Base-by-base conservation (phyloP, 2,797 vertebrate species). In the Podargus strigoides region DNA sequence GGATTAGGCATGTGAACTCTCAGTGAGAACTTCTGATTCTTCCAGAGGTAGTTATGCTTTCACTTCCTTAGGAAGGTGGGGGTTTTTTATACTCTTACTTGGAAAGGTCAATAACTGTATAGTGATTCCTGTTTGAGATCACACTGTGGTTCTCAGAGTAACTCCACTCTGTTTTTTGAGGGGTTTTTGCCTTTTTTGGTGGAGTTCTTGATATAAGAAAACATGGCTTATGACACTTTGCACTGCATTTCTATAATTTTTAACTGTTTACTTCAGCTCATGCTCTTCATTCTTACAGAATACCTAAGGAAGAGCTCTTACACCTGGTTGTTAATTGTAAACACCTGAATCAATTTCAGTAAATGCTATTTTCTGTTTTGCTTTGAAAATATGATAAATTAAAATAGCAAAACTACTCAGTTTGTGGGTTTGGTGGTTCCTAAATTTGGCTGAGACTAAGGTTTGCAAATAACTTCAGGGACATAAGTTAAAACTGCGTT, bases 1-100 rank as follows among this genome's bases (percentile, higher is more conserved):
- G 89, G 47, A 96, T 90, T 87, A 96, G 74, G 70, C 85, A 88
- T 86, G 89, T 1, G 0, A 88, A 64, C 44, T 93, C 47, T 75
- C 67, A 91, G 63, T 80, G 63, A 96, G 76, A 93, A 90, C 32
- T 66, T 84, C 24, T 78, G 36, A 66, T 89, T 93, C 89, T 73
- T 93, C 32, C 37, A 87, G 87, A 76, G 67, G 64, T 79, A 70
- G 76, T 67, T 92, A 80, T 39, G 32, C 72, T 79, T 94, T n/a
- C 27, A 14, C 37, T 93, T 93, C 42, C 47, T 81, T 36, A 30
- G 34, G 26, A 91, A 50, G 4, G 14, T 78, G 41, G 21, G 1
- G 0, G 2, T 62, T 89, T 63, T 84, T 56, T 3, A 36, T 84
- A 28, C 39, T 59, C 11, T 70, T 70, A 12, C 72, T 84, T 80